phyloP scores from a whole-genome alignment of 1,140 invertebrate species.

The Caenorhabditis brenneri region DNA sequence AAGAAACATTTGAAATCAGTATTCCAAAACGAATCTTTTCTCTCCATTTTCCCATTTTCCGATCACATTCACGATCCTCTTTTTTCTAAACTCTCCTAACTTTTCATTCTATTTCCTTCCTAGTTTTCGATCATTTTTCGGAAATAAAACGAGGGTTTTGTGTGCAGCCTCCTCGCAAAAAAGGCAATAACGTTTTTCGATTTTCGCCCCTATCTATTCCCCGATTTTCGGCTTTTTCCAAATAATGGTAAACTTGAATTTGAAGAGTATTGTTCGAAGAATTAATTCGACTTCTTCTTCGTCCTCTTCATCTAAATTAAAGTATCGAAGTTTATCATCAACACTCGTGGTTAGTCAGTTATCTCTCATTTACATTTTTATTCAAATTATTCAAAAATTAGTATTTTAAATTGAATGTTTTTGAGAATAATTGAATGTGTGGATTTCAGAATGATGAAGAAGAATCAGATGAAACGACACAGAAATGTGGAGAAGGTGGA shows the following conservation, averaged over 20 bases:
- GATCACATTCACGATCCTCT: neutral
- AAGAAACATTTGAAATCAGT: neutral
- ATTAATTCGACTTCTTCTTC: neutral
- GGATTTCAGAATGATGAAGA: neutral
- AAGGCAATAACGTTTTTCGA: conserved; percentile 26
- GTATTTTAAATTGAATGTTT: no score
- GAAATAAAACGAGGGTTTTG: conserved; percentile 39
- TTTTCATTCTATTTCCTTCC: neutral
- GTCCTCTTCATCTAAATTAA: neutral
- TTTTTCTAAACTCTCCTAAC: neutral
- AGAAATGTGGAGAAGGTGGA: neutral
- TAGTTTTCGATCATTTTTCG: conserved; percentile 33
- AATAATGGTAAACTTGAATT: conserved; percentile 6
- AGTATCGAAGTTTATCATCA: conserved; percentile 27
- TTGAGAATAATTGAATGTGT: no score
- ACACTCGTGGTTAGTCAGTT: conserved; percentile 37
- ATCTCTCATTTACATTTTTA: neutral
- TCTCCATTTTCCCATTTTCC: neutral
- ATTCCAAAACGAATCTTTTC: neutral
- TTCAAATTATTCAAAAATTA: no score
- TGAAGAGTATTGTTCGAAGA: conserved; percentile 8
- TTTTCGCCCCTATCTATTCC: neutral
- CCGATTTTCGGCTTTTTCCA: neutral
- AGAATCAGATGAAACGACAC: neutral
- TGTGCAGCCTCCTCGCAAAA: neutral